Percentiles rank a stretch among this genome's conserved stretches.
These are phyloP conservation scores for Pituophis catenifer DNA, from an alignment of 2,113 vertebrate species.

Conservation along the genomic window DNA sequence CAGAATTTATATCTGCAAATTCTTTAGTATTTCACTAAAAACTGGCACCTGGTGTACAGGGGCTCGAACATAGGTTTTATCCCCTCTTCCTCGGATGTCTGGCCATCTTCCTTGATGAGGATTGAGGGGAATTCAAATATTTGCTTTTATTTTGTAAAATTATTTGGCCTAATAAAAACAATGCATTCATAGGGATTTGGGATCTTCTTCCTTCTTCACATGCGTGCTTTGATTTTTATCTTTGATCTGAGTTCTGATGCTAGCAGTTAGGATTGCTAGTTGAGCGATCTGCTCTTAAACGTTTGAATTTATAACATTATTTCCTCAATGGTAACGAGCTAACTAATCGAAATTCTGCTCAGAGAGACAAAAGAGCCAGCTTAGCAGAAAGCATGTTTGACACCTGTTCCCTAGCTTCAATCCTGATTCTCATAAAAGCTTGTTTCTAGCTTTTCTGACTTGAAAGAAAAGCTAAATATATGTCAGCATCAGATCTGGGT, in stretches of 20 bases:
- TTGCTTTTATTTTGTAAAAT: neutral
- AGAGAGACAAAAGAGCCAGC: neutral
- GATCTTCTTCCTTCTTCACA: neutral
- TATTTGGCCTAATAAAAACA: neutral
- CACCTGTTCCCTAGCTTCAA: neutral
- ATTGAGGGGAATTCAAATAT: neutral
- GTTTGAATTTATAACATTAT: neutral
- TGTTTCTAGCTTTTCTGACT: neutral
- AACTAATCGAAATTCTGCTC: neutral
- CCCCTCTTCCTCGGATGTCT: neutral
- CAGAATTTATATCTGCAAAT: neutral
- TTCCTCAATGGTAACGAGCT: neutral
- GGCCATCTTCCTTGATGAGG: neutral
- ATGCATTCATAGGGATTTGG: neutral
- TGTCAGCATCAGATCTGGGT: neutral
- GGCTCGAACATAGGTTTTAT: neutral
- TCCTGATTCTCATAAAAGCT: neutral
- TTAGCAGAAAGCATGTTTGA: neutral
- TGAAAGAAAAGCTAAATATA: constrained; percentile 13
- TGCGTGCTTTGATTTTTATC: neutral
- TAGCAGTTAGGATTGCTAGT: neutral
- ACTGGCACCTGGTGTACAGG: neutral
- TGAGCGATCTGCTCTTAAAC: too few relatives aligned
- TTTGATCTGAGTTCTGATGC: neutral
- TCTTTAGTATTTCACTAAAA: neutral